These are phyloP conservation scores for Triplophysa bombifrons DNA, from an alignment of 2,797 vertebrate species.

Conservation along the genomic window DNA sequence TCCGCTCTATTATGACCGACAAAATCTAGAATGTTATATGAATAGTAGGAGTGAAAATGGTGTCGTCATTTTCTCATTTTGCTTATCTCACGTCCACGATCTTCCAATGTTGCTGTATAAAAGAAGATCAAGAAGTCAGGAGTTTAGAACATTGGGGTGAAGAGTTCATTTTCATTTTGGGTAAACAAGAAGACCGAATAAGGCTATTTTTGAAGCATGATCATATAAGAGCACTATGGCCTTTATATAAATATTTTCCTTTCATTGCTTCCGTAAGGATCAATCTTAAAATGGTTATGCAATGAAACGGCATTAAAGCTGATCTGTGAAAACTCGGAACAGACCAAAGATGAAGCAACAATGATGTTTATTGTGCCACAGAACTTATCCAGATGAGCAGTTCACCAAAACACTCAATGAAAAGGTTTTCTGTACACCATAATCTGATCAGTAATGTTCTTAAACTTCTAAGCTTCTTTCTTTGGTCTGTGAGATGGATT, in stretches of 20 bases:
- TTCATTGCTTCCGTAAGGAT: neutral
- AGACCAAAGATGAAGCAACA: neutral
- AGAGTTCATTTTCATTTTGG: no score
- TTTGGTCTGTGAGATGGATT: conserved; percentile 44
- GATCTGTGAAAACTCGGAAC: neutral
- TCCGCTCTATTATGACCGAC: no score
- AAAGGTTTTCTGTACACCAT: conserved; percentile 61
- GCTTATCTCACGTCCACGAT: no score
- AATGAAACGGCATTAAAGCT: neutral
- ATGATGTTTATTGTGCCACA: neutral
- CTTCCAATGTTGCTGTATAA: no score
- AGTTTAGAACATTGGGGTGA: no score
- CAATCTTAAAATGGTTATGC: neutral
- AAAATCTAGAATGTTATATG: no score
- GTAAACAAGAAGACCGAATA: no score
- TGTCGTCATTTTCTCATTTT: no score
- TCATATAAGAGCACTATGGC: neutral
- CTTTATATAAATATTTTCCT: neutral
- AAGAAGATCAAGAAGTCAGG: no score
- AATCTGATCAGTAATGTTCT: conserved; percentile 63
- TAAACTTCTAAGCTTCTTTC: conserved; percentile 43
- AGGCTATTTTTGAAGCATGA: neutral
- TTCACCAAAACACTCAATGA: conserved; percentile 43
- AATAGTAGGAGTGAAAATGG: no score
- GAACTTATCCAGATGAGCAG: neutral